Base-by-base conservation (phyloP, 2,797 vertebrate species). In the Hemibagrus guttatus region DNA sequence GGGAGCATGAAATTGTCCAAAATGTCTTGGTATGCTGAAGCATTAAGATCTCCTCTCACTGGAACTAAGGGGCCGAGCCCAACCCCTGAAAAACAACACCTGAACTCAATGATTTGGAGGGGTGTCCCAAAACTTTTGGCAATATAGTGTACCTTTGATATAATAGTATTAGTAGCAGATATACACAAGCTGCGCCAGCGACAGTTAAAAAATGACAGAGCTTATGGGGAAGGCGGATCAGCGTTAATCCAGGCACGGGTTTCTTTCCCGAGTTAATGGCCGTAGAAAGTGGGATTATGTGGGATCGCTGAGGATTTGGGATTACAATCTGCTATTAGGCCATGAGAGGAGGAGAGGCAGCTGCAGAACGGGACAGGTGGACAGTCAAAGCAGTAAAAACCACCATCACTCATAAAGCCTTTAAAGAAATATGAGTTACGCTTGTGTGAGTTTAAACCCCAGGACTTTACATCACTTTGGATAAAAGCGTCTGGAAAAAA, bases 291-390 rank as follows among this genome's bases (percentile, higher is more conserved):
- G 92, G 92, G 91, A 92, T 90, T 91, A 91, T 83, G 81, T 21
- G 42, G 87, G 90, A 88, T 89, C 87, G 83, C 84, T 88, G 61
- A 85, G 89, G 89, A 91, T 91, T 91, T 88, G 87, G 93, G 94
- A 94, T 95, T 94, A 95, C 56, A 39, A 78, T 74, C 64, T 91
- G 92, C 93, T 92, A 95, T 95, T 92, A 92, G 93, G 93, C 93
- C 91, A 93, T 81, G 82, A 93, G 92, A 93, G 90, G 89, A 92
- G 88, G 90, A 82, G 52, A 63, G 68, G 86, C 81, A 87, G 90
- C 83, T 71, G 86, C 86, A 91, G 91, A 90, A 31, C 16, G 66
- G 31, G 28, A 54, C 84, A 82, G 54, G 69, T 46, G 79, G 39
- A 63, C 56, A n/a, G n/a, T 12, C 59, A 26, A 63, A n/a, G 31